phyloP scores from a whole-genome alignment of 1,140 invertebrate genomes.

The Listronotus bonariensis region DNA sequence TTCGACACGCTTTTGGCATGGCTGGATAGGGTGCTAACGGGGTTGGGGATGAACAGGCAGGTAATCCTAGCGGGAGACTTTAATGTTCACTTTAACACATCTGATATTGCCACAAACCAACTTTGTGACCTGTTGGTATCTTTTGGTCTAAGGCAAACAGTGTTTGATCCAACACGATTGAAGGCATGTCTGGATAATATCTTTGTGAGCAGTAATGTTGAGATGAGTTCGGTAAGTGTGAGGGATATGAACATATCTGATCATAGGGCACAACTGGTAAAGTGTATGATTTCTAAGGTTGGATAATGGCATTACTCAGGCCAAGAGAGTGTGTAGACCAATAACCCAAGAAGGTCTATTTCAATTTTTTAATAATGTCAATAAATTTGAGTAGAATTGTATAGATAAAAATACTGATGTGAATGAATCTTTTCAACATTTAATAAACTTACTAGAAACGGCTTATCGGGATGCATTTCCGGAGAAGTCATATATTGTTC shows the following conservation, averaged over 20 bases:
- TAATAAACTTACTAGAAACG: too few relatives aligned
- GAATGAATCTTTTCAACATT: too few relatives aligned
- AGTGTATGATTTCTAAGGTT: neutral
- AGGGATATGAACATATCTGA: neutral
- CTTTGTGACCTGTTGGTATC: too few relatives aligned
- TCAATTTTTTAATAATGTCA: neutral
- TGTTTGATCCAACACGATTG: neutral
- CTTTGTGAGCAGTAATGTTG: neutral
- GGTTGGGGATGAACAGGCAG: too few relatives aligned
- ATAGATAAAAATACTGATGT: too few relatives aligned
- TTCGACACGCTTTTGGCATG: too few relatives aligned
- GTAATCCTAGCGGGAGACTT: too few relatives aligned
- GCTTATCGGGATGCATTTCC: too few relatives aligned
- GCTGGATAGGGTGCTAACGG: too few relatives aligned
- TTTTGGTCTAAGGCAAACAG: neutral
- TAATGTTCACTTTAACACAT: too few relatives aligned
- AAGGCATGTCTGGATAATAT: neutral
- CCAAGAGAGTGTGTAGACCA: neutral
- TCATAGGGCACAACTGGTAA: neutral
- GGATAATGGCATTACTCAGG: neutral
- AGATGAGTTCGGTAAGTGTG: neutral
- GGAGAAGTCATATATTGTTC: too few relatives aligned
- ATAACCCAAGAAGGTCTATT: neutral
- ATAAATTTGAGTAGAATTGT: neutral
- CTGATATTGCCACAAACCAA: too few relatives aligned